phyloP scores from a whole-genome alignment of 2,113 vertebrate genomes.

The Anolis carolinensis region DNA sequence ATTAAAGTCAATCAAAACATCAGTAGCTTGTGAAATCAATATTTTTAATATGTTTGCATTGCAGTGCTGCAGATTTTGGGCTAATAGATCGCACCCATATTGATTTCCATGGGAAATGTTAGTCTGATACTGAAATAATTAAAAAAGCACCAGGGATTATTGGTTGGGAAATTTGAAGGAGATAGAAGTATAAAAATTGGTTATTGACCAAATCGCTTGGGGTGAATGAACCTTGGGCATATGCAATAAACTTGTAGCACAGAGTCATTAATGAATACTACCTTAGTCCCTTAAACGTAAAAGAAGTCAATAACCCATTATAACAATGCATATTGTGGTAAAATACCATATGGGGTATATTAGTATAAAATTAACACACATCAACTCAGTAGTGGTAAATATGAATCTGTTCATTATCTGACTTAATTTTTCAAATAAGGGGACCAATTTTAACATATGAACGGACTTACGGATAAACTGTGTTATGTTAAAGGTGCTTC shows the following conservation, averaged over 20 bases:
- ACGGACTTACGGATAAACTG: constrained; percentile 28
- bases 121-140: constrained; percentile 91
- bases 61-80: constrained; percentile 86
- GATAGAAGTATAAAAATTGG: constrained; percentile 93
- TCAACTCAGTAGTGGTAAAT: constrained; percentile 80
- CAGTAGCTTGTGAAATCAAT: constrained; percentile 83
- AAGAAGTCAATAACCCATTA: constrained; percentile 97
- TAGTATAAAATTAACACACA: constrained; percentile 81
- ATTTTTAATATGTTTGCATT: constrained; percentile 87
- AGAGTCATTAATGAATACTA: constrained; percentile 89
- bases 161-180: constrained; percentile 87
- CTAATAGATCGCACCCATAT: constrained; percentile 92
- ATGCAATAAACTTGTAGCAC: constrained; percentile 91
- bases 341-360: constrained; percentile 84
- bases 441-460: constrained; percentile 56
- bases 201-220: constrained; percentile 91
- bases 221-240: constrained; percentile 91
- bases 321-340: constrained; percentile 95
- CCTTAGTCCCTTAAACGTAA: constrained; percentile 89
- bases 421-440: constrained; percentile 21
- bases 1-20: constrained; percentile 84
- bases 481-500: background rate
- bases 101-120: constrained; percentile 95
- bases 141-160: constrained; percentile 74
- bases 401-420: constrained; percentile 48